Percentiles rank a stretch among this genome's conserved stretches.
phyloP scores from a whole-genome alignment of 2,888 invertebrate genomes.

The Gastracanthus pulcherrimus region DNA sequence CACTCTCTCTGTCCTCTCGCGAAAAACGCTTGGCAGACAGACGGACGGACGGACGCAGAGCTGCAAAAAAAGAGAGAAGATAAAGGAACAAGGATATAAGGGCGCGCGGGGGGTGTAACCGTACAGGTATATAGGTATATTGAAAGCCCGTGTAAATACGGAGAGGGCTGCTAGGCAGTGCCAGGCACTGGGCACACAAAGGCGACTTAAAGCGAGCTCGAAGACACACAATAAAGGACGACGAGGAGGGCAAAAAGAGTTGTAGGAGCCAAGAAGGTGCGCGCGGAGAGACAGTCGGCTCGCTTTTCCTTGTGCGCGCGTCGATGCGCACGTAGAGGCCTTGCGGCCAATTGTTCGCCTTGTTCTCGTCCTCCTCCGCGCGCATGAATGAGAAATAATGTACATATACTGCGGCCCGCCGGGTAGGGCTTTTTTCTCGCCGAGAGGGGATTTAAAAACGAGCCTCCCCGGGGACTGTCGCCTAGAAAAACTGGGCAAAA shows the following conservation, averaged over 20 bases:
- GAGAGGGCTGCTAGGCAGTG: not conserved
- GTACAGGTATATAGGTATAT: too few relatives aligned
- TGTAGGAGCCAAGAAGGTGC: not conserved
- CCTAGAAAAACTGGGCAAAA: conserved; percentile 58
- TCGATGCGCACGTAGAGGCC: not conserved
- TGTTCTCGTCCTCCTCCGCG: conserved; percentile 68
- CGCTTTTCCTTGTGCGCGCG: not conserved
- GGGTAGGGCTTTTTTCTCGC: not conserved
- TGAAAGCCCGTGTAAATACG: conserved; percentile 33
- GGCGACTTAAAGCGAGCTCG: conserved; percentile 8
- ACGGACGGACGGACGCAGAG: not conserved
- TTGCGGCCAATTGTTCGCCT: conserved; percentile 73
- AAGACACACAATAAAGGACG: not conserved
- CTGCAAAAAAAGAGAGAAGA: not conserved
- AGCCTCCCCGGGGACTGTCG: conserved; percentile 15
- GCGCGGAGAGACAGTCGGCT: not conserved
- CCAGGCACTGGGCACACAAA: not conserved
- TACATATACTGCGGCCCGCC: conserved; percentile 37
- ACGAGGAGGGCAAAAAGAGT: not conserved
- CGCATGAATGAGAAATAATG: conserved; percentile 74
- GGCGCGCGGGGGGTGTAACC: too few relatives aligned
- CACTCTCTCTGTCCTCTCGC: not conserved
- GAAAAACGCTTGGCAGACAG: not conserved
- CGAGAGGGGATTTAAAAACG: not conserved
- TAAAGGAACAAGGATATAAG: too few relatives aligned